These are phyloP conservation scores for Trachelipus rathkii DNA, from an alignment of 1,140 invertebrate genomes.

Conservation along the genomic window DNA sequence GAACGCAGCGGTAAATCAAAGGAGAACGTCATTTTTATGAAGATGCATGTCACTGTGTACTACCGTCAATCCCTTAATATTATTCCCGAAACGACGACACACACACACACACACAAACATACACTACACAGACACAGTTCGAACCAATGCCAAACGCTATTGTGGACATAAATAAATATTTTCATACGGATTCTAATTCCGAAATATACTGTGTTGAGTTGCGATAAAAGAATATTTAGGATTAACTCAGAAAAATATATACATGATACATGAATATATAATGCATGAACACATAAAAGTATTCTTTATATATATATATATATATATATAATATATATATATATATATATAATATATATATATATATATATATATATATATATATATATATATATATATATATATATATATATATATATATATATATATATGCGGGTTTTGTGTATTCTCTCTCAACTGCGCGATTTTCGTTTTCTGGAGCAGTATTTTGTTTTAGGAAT, in stretches of 20 bases:
- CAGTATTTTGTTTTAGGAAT: no score
- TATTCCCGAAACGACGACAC: not conserved
- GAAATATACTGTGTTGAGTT: not conserved
- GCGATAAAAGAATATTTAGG: slow-evolving; percentile 1
- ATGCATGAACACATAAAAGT: no score
- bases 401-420: slow-evolving; percentile 3
- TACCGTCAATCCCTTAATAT: slow-evolving; percentile 6
- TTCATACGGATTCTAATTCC: not conserved
- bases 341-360: slow-evolving; percentile 3
- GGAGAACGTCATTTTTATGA: slow-evolving; percentile 5
- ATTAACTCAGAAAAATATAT: no score
- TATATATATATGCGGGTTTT: no score
- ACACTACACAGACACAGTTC: not conserved
- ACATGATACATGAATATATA: no score
- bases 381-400: not conserved
- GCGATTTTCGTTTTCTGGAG: no score
- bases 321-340: slow-evolving; percentile 6
- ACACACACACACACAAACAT: not conserved
- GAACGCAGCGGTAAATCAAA: slow-evolving; percentile 9
- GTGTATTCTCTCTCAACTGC: no score
- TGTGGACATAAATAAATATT: not conserved
- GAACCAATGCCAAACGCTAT: not conserved
- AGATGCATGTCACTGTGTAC: not conserved
- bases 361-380: slow-evolving; percentile 3
- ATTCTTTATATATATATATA: not conserved